Evolutionary conservation across 2,888 invertebrate species (phyloP).

Genomic region (Zygaena filipendulae): DNA sequence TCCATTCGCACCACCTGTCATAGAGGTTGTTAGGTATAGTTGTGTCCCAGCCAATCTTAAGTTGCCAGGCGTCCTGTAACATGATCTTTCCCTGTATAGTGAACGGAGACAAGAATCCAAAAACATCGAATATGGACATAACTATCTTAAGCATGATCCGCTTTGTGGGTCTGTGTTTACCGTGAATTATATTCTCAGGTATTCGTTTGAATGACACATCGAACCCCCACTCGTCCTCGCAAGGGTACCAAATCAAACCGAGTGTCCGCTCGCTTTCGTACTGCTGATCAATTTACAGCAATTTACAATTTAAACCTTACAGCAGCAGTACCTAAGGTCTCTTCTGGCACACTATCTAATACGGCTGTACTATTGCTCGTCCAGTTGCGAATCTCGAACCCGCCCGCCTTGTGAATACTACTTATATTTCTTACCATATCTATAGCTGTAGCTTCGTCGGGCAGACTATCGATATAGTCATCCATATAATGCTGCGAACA

Average conservation of each 20-base stretch:
- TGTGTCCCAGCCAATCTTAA: conserved; percentile 12
- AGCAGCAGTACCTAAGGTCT: conserved; percentile 6
- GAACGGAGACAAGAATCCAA: conserved; percentile 12
- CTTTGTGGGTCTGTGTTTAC: conserved; percentile 12
- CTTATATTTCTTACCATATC: conserved; percentile 4
- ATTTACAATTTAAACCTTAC: conserved; percentile 15
- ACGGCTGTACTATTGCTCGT: conserved; percentile 11
- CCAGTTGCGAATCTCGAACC: conserved; percentile 12
- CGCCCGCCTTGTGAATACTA: conserved; percentile 7
- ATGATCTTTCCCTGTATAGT: conserved; percentile 13
- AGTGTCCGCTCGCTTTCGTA: conserved; percentile 10
- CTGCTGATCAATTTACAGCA: neutral
- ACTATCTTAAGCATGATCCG: conserved; percentile 8
- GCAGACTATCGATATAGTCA: conserved; percentile 3
- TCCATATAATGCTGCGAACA: conserved; percentile 12
- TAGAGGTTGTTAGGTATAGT: conserved; percentile 7
- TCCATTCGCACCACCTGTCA: conserved; percentile 1
- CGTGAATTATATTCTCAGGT: conserved; percentile 1
- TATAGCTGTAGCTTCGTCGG: conserved; percentile 4
- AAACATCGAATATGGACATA: conserved; percentile 15
- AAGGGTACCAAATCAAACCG: conserved; percentile 10
- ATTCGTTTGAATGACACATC: conserved; percentile 5
- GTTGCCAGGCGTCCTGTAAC: conserved; percentile 12
- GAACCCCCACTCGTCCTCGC: conserved; percentile 7
- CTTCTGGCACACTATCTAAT: conserved; percentile 7